Conservation (phyloP, 2,888 invertebrate genomes). For the Oligia fasciuncula region DNA sequence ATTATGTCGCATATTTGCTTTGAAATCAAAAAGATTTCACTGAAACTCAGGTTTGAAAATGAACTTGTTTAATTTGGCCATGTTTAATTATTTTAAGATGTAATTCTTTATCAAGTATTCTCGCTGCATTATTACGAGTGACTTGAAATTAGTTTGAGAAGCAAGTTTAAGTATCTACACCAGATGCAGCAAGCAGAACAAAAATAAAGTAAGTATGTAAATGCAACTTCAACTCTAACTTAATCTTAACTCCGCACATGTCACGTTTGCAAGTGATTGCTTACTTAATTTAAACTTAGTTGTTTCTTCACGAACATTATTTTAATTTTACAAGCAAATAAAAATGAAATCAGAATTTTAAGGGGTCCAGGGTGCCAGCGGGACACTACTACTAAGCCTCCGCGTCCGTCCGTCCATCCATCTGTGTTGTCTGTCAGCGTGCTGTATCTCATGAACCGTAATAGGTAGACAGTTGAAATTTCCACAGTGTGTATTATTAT, state of each 20-base stretch:
- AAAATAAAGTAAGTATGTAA: conserved; percentile 23
- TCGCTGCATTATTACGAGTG: too few relatives aligned
- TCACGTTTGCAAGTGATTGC: conserved; percentile 45
- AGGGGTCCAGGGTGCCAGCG: neutral
- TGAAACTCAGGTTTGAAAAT: too few relatives aligned
- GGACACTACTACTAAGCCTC: neutral
- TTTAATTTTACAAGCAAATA: neutral
- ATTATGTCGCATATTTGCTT: too few relatives aligned
- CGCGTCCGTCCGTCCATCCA: neutral
- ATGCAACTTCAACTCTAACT: conserved; percentile 37
- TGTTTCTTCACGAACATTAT: conserved; percentile 9
- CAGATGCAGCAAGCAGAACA: conserved; percentile 16
- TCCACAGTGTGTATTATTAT: neutral
- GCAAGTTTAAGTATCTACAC: too few relatives aligned
- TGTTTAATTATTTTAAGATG: too few relatives aligned
- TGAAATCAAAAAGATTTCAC: too few relatives aligned
- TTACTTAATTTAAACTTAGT: conserved; percentile 46
- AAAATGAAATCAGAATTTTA: neutral
- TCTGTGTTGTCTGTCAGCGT: neutral
- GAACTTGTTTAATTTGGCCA: too few relatives aligned
- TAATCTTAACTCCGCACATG: conserved; percentile 28
- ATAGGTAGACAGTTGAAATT: neutral
- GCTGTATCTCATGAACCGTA: neutral
- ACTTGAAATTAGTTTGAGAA: too few relatives aligned
- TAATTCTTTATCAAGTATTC: too few relatives aligned